These are phyloP conservation scores for Andricus curvator DNA, from an alignment of 2,888 invertebrate species.

Conservation along the genomic window DNA sequence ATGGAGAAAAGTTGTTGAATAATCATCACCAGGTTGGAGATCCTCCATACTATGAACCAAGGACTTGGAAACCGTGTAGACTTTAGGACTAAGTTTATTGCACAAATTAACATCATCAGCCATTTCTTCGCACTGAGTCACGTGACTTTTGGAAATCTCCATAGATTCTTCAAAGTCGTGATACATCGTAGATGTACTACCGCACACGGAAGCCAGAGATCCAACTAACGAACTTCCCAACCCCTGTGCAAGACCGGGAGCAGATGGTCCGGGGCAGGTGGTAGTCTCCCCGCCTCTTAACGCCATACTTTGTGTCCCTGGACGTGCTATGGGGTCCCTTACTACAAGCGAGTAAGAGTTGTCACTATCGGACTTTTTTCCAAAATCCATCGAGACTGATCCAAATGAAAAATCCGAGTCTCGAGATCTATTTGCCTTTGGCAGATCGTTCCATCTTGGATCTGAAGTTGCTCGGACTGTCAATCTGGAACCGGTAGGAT, in stretches of 20 bases:
- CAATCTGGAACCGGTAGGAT: conserved; percentile 76
- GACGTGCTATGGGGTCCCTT: conserved; percentile 46
- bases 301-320: conserved; percentile 57
- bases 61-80: conserved; percentile 75
- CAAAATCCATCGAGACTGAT: conserved; percentile 6
- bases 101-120: conserved; percentile 55
- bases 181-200: conserved; percentile 24
- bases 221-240: conserved; percentile 46
- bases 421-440: conserved; percentile 11
- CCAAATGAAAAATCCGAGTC: conserved; percentile 25
- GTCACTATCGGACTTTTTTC: conserved; percentile 19
- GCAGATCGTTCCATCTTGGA: conserved; percentile 72
- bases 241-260: conserved; percentile 59
- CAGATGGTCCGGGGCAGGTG: conserved; percentile 73
- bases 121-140: conserved; percentile 36
- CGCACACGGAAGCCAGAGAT: conserved; percentile 36
- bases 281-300: conserved; percentile 65
- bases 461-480: conserved; percentile 86
- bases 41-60: conserved; percentile 73
- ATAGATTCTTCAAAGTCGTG: conserved; percentile 54
- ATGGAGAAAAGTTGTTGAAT: conserved; percentile 45
- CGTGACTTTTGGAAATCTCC: conserved; percentile 51
- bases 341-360: conserved; percentile 15
- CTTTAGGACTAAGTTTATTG: conserved; percentile 84
- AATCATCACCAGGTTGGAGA: conserved; percentile 65